Evolutionary conservation across 2,888 invertebrate genomes (phyloP), one percentile per base, ranked within the genome.

Genomic region (Frankliniella fusca): DNA sequence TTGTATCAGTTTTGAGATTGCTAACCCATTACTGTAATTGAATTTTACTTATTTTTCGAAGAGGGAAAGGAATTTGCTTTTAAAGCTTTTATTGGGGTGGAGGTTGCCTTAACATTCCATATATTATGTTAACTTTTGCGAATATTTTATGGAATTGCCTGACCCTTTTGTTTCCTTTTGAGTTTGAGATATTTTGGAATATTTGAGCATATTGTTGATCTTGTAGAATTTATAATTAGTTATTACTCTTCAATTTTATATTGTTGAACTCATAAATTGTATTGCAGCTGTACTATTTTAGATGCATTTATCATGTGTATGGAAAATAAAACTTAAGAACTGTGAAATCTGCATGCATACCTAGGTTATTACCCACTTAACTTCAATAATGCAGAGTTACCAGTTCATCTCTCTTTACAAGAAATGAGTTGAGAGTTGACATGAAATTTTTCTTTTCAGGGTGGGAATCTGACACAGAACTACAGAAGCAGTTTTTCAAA

Each of bases 401-500:
- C 38, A 38, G 38, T 38, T 38, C 38, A 38, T 38, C 5, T 38
- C 38, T 38, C 38, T 38, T 2, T 38, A 38, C 5, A 38, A 38
- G 38, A 5, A 38, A 5, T 38, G 38, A 38, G 38, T 38, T 38
- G 38, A 38, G 38, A 38, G 38, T 38, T 38, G 38, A 38, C 38
- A 38, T 38, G 38, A 38, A 2, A 38, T 38, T 38, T 38, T 38
- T 76, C 27, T 76, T 70, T 76, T 8, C 70, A 76, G 70, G 70
- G 12, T 76, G 27, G 70, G 27, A 76, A 27, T 76, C 70, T 23
- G 70, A 76, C 27, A 76, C 70, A 27, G 70, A 76, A 76, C 70
- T 76, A 1, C 70, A 27, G 70, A 76, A 76, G 70, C 23, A 76
- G 23, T 76, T 76, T 76, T 27, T 76, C 27, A 76, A 76, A 76